A percentile compares a stretch with the other conserved stretches of the same genome.
These are phyloP conservation scores for Neuroscelio doddi DNA, from an alignment of 2,888 invertebrate genomes.

Conservation along the genomic window DNA sequence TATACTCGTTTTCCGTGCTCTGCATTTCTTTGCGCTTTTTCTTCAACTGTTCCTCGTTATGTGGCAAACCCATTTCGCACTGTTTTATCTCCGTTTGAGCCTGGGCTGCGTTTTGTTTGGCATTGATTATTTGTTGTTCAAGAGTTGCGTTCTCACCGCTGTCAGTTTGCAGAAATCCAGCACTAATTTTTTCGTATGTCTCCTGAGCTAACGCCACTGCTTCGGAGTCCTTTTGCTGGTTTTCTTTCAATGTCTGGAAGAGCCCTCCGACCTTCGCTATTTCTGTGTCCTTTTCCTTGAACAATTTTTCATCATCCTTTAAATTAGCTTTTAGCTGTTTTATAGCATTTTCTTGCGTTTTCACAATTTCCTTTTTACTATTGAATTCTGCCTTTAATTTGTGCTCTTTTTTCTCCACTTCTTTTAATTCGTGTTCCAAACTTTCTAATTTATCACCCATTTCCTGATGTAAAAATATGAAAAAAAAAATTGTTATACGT, in stretches of 20 bases:
- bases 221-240: slow-evolving; percentile 79
- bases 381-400: slow-evolving; percentile 78
- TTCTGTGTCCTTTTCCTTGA: slow-evolving; percentile 77
- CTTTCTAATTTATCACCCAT: slow-evolving; percentile 78
- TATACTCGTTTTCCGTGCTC: slow-evolving; percentile 79
- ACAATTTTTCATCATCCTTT: slow-evolving; percentile 78
- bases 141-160: slow-evolving; percentile 87
- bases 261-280: slow-evolving; percentile 77
- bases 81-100: slow-evolving; percentile 86
- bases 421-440: slow-evolving; percentile 78
- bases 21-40: slow-evolving; percentile 80
- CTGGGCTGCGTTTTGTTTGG: slow-evolving; percentile 82
- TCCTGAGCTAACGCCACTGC: slow-evolving; percentile 83
- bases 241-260: slow-evolving; percentile 80
- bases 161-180: slow-evolving; percentile 86
- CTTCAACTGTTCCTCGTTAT: slow-evolving; percentile 77
- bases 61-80: slow-evolving; percentile 82
- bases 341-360: slow-evolving; percentile 80
- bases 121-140: slow-evolving; percentile 91
- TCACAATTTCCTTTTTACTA: slow-evolving; percentile 78
- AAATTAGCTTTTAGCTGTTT: slow-evolving; percentile 79
- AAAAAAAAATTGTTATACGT: no score
- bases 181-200: slow-evolving; percentile 86
- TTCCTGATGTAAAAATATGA: slow-evolving; percentile 73
- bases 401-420: slow-evolving; percentile 80